Percentiles rank a stretch among this genome's conserved stretches.
These are phyloP conservation scores for Maccullochella peelii DNA, from an alignment of 2,113 vertebrate species.

Conservation along the genomic window DNA sequence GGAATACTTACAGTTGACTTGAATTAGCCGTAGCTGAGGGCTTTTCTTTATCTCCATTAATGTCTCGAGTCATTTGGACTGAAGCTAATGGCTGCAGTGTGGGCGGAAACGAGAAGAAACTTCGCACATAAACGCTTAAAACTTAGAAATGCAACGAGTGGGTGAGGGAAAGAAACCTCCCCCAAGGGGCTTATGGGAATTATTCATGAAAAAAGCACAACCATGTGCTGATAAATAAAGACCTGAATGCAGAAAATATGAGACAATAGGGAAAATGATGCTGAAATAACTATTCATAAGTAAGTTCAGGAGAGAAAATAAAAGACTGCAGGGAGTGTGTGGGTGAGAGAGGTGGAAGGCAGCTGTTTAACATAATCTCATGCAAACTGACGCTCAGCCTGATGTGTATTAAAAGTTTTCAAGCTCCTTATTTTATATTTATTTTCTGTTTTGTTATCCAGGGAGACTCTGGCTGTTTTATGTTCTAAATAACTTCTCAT, in stretches of 20 bases:
- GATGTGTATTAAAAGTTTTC: neutral
- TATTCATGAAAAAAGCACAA: conserved; percentile 38
- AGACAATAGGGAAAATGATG: neutral
- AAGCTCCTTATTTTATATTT: neutral
- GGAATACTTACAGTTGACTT: conserved; percentile 3
- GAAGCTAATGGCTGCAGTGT: conserved; percentile 28
- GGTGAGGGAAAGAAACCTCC: conserved; percentile 17
- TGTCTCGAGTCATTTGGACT: conserved; percentile 29
- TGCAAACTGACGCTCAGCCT: conserved; percentile 2
- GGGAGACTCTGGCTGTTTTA: neutral
- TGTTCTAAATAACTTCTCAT: neutral
- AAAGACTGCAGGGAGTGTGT: conserved; percentile 33
- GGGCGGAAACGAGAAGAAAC: conserved; percentile 38
- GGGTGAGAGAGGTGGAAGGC: neutral
- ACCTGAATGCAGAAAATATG: neutral
- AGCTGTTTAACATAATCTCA: conserved; percentile 25
- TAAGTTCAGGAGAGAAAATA: neutral
- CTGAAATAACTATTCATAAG: conserved; percentile 30
- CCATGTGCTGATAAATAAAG: conserved; percentile 14
- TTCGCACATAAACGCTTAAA: conserved; percentile 17
- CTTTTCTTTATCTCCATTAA: conserved; percentile 18
- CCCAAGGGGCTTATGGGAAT: conserved; percentile 11
- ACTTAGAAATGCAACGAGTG: conserved; percentile 11
- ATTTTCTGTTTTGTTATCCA: neutral
- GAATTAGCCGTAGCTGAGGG: neutral